Base-by-base conservation (phyloP, 2,797 vertebrate species). In the Malurus leucopterus region DNA sequence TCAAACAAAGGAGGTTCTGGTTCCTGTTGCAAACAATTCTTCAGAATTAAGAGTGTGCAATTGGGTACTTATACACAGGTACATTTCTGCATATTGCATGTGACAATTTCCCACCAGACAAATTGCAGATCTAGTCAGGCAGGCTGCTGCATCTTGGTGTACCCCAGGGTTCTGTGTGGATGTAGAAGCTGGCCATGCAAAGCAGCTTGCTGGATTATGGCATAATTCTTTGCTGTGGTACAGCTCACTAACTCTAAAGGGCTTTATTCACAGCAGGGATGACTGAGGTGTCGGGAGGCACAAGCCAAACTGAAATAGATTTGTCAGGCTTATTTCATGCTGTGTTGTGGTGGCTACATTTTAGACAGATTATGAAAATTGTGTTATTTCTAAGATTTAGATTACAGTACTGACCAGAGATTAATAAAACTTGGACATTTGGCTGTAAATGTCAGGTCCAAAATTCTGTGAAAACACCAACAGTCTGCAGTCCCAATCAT, bases 251-350 rank as follows among this genome's bases (percentile, higher is more conserved):
- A 81, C 87, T 93, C 65, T 77, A 75, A 94, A 93, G 68, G 87
- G 62, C 65, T 91, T 90, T 92, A 76, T 57, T 78, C 84, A 84
- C 76, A 93, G 85, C 76, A 89, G 89, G 85, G 76, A 93, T 80
- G 89, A 74, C 81, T 93, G 76, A 80, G 79, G 73, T 77, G 79
- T 91, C 1, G 1, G 75, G 27, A 91, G 93, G 92, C 79, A 90
- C 32, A 47, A 89, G 87, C 65, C 87, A 72, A 93, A 36, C 32
- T 71, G 47, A 83, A 93, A 80, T 68, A 89, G 61, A 87, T 90
- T 86, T 68, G 67, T 88, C 61, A 86, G 61, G 73, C 67, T 92
- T 92, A 65, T 89, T 92, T 91, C 19, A 23, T 86, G 79, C 70
- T 63, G 88, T 78, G 73, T 78, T 86, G 79, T 67, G 86, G 71